A percentile compares a stretch with the other conserved stretches of the same genome.
phyloP scores from a whole-genome alignment of 2,797 vertebrate genomes.

The Petrocephalus schoutedeni region DNA sequence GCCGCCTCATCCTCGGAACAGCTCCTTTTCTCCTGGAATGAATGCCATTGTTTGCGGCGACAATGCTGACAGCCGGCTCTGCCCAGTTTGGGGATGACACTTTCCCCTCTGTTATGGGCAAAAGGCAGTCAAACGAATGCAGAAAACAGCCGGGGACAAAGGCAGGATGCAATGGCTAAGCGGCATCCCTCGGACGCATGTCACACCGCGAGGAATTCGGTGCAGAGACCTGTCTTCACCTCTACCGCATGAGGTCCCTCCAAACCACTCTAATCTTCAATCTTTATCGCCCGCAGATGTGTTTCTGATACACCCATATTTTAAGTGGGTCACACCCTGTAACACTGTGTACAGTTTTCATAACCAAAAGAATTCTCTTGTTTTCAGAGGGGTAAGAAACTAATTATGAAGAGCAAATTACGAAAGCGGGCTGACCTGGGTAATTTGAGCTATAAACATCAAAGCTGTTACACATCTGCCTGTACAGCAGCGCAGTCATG shows the following conservation, averaged over 20 bases:
- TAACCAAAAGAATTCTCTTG: neutral
- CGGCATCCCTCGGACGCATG: neutral
- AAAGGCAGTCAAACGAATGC: neutral
- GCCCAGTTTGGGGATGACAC: neutral
- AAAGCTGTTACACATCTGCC: conserved; percentile 2
- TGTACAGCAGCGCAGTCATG: neutral
- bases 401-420: neutral
- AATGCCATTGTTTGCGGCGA: neutral
- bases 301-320: neutral
- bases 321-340: neutral
- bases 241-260: neutral
- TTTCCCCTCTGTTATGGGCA: neutral
- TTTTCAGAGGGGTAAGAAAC: neutral
- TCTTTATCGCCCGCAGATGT: neutral
- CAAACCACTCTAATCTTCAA: neutral
- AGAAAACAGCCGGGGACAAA: neutral
- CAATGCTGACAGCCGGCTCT: neutral
- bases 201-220: neutral
- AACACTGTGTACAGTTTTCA: conserved; percentile 1
- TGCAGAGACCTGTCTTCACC: neutral
- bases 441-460: neutral
- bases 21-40: neutral
- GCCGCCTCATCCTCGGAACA: neutral
- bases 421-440: neutral
- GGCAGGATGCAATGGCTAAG: neutral